Base-by-base conservation (phyloP, 2,113 vertebrate species). In the Amphiprion percula region DNA sequence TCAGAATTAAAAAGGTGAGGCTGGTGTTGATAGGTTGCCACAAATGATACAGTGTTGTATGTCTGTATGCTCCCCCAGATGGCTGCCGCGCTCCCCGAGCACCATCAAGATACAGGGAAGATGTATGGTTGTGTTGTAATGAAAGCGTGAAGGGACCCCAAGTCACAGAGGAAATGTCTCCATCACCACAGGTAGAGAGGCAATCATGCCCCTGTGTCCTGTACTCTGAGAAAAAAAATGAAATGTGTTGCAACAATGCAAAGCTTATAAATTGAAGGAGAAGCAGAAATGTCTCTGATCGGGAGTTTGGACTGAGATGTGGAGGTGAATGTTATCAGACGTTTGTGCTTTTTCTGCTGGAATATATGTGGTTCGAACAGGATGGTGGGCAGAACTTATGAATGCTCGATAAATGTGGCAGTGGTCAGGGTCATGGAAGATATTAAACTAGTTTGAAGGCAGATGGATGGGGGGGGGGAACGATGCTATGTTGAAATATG, bases 101-200 rank as follows among this genome's bases (percentile, higher is more conserved):
- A 78, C 86, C 87, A 69, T 84, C 90, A 72, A 87, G 83, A 81
- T 74, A 79, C 68, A 23, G 76, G 76, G 83, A 94, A 94, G 94
- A 94, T 91, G 84, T 93, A 94, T 93, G 90, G 89, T 72, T 61
- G 72, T 83, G 91, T 82, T 90, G 88, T 92, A 93, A 94, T 93
- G 92, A 89, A 94, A 90, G 87, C 90, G 79, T 87, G 90, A 87
- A 86, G 88, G 84, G 90, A 92, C 75, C 74, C 80, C 60, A 63
- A 85, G 91, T 88, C 89, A 83, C 76, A 55, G 79, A 89, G 87
- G 90, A 91, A 91, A 92, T 76, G 84, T 92, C 90, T 94, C 89
- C 90, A 90, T 93, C 92, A 89, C 74, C 74, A 63, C 83, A 89
- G 89, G 89, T 87, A 71, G 87, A 58, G 74, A 63, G 75, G 91